Evolutionary conservation across 2,888 invertebrate species (phyloP).

Genomic region (Volucella inflata): DNA sequence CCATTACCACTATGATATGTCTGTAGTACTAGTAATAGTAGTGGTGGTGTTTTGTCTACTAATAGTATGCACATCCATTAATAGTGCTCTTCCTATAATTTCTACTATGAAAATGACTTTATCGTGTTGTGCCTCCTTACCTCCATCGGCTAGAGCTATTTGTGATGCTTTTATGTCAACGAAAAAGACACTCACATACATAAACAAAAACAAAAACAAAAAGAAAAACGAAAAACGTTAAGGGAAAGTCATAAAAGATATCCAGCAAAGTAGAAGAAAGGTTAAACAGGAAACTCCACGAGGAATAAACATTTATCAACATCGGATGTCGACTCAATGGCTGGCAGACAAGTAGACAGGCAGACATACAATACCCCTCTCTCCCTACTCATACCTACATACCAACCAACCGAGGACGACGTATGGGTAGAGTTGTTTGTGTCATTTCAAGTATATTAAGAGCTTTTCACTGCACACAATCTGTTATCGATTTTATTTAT

Average conservation of each 20-base stretch:
- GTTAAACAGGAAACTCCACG: constrained; percentile 27
- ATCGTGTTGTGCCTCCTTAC: constrained; percentile 19
- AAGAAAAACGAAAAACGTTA: constrained; percentile 42
- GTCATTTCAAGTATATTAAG: constrained; percentile 45
- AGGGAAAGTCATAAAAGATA: constrained; percentile 52
- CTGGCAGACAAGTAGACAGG: constrained; percentile 23
- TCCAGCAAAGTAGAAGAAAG: constrained; percentile 16
- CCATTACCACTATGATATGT: background rate
- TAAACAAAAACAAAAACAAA: constrained; percentile 23
- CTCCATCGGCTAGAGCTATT: constrained; percentile 24
- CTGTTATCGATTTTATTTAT: constrained; percentile 69
- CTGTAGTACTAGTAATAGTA: constrained; percentile 19
- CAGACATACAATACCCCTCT: background rate
- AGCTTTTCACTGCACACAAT: constrained; percentile 38
- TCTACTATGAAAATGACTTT: constrained; percentile 40
- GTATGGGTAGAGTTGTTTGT: constrained; percentile 2
- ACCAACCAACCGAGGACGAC: no score
- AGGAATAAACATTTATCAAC: constrained; percentile 56
- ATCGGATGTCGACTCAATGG: constrained; percentile 56
- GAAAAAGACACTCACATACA: constrained; percentile 4
- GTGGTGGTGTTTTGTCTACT: constrained; percentile 43
- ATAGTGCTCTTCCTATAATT: constrained; percentile 56
- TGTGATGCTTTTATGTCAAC: constrained; percentile 66
- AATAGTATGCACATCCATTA: constrained; percentile 75
- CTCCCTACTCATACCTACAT: background rate